phyloP scores from a whole-genome alignment of 2,113 vertebrate genomes.

The Myrmecobius fasciatus region DNA sequence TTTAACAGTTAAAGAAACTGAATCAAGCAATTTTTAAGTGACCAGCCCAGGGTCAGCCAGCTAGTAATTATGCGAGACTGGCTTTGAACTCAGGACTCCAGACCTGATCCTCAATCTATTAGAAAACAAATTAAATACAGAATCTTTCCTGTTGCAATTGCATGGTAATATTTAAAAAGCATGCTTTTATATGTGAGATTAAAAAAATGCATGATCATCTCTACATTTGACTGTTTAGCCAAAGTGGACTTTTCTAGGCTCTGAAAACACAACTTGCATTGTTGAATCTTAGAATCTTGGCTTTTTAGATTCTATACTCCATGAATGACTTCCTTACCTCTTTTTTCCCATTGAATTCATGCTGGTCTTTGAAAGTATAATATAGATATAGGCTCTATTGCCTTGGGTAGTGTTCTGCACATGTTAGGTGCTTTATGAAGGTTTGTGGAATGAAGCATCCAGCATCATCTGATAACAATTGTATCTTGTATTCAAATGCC shows the following conservation, averaged over 20 bases:
- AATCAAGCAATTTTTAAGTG: neutral
- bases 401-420: conserved; percentile 50
- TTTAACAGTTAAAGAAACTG: neutral
- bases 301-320: neutral
- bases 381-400: conserved; percentile 7
- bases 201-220: neutral
- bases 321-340: neutral
- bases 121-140: neutral
- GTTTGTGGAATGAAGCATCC: conserved; percentile 64
- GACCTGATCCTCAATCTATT: neutral
- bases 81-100: neutral
- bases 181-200: neutral
- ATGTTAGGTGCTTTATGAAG: conserved; percentile 60
- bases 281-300: neutral
- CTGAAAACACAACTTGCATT: neutral
- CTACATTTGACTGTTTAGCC: neutral
- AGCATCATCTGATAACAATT: conserved; percentile 60
- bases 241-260: neutral
- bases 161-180: neutral
- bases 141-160: conserved; percentile 34
- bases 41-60: neutral
- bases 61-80: neutral
- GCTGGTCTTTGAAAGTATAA: neutral
- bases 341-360: neutral
- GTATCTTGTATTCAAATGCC: conserved; percentile 35